Conservation (phyloP, 2,888 invertebrate genomes). For the Cyclophora albipunctata region DNA sequence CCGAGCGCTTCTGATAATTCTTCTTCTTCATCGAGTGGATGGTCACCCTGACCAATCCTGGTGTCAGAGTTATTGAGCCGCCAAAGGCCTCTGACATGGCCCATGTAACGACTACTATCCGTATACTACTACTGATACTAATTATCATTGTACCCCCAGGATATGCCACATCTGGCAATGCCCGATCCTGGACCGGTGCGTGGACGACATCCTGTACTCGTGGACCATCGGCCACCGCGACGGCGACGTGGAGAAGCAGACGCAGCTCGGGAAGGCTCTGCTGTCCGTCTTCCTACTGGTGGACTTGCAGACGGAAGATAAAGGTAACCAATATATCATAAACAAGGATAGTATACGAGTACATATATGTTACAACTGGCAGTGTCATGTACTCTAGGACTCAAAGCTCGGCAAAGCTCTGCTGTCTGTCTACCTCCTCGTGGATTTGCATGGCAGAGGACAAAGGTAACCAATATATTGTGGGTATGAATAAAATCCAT, state of each 20-base stretch:
- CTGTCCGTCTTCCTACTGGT: slow-evolving; percentile 71
- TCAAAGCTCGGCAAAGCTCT: slow-evolving; percentile 51
- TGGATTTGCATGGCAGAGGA: slow-evolving; percentile 58
- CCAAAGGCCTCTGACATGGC: too few species aligned
- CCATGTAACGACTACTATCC: too few species aligned
- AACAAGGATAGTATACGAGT: too few species aligned
- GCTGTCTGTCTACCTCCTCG: slow-evolving; percentile 68
- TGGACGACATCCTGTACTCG: slow-evolving; percentile 63
- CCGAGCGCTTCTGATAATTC: too few species aligned
- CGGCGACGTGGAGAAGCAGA: slow-evolving; percentile 54
- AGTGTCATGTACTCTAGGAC: not conserved
- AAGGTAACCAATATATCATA: slow-evolving; percentile 32
- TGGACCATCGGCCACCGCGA: slow-evolving; percentile 71
- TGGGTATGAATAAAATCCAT: too few species aligned
- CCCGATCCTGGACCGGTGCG: slow-evolving; percentile 62
- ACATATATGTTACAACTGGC: not conserved
- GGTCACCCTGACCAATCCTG: too few species aligned
- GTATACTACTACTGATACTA: too few species aligned
- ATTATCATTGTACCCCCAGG: slow-evolving; percentile 23
- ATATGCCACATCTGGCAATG: slow-evolving; percentile 74
- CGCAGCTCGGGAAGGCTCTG: slow-evolving; percentile 56
- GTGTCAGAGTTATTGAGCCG: too few species aligned
- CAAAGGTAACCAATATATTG: slow-evolving; percentile 32
- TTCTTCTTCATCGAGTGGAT: too few species aligned
- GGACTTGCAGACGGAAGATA: slow-evolving; percentile 53